Evolutionary conservation across 2,113 vertebrate species (phyloP), one percentile per base, ranked within the genome.

Genomic region (Symphodus melops): DNA sequence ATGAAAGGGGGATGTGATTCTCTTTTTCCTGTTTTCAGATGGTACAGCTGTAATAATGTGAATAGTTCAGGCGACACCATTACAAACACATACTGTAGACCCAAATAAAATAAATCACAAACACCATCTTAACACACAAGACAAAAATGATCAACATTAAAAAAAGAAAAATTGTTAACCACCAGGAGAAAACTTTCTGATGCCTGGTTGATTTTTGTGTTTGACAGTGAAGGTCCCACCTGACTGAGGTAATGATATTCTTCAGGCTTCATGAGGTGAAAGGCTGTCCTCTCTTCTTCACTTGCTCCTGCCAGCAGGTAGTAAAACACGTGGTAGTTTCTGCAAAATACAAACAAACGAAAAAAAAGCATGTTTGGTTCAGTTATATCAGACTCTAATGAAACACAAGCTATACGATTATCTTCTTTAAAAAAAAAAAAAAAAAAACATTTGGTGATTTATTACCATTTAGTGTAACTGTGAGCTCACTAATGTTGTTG

Each of bases 301-400:
- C 95, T 98, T 0, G 96, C 93, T 90, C 98, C 98, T 89, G 98
- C 97, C 95, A 99, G 95, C 81, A 99, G 96, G 96, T 99, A 99
- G 93, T 99, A 99, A 93, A 99, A 99, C 42, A 99, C 98, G 69
- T 99, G 98, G 93, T 99, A 99, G 94, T 99, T 99, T 92, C 98
- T 99, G 28, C 1, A 33, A 6, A 33, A 33, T 33, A 33, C 81
- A 69, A 85, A 89, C n/a, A 70, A 25, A 49, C 17, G n/a, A n/a
- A 49, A 51, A n/a, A 1, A 20, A 20, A 51, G 3, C 19, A n/a
- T n/a, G 19, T 51, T 51, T 33, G 4, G 28, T 4, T 33, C 4
- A 33, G 28, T 33, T 33, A 33, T 6, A 33, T 33, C 28, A 33
- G 28, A 33, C 28, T 33, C 28, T 33, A 6, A 33, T 33, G 28